Evolutionary conservation across 2,113 vertebrate genomes (phyloP).

Genomic region (Panurus biarmicus): DNA sequence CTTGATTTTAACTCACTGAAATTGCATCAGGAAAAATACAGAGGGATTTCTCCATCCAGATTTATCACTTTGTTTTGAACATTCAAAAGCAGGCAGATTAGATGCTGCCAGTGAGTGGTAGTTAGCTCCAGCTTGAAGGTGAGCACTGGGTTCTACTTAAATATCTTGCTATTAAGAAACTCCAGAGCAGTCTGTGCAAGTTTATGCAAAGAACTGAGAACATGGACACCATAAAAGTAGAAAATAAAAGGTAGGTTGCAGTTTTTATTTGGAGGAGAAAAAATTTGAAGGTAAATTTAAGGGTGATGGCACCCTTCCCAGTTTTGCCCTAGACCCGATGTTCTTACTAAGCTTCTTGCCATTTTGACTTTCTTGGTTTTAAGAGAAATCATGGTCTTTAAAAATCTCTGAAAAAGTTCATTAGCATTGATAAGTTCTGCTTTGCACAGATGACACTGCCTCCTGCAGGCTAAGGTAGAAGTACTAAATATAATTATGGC

Average conservation of each 20-base stretch:
- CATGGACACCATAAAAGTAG: background rate
- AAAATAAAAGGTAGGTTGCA: background rate
- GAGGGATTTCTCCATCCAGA: background rate
- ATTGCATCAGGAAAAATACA: background rate
- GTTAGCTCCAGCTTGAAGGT: background rate
- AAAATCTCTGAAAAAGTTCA: background rate
- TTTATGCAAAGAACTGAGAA: background rate
- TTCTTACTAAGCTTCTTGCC: background rate
- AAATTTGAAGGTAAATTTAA: background rate
- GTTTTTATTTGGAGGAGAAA: background rate
- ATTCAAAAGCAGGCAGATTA: background rate
- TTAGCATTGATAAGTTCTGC: background rate
- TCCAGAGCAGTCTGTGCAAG: background rate
- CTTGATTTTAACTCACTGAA: background rate
- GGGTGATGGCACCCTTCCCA: background rate
- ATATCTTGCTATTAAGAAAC: background rate
- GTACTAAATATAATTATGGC: background rate
- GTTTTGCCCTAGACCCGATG: background rate
- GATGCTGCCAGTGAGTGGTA: background rate
- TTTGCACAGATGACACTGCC: conserved; percentile 6
- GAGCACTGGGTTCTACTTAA: background rate
- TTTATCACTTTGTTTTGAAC: background rate
- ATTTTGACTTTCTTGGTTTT: background rate
- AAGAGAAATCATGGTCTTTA: background rate
- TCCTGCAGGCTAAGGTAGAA: conserved; percentile 29